Base-by-base conservation (phyloP, 2,113 vertebrate genomes). In the Bambusicola thoracicus region DNA sequence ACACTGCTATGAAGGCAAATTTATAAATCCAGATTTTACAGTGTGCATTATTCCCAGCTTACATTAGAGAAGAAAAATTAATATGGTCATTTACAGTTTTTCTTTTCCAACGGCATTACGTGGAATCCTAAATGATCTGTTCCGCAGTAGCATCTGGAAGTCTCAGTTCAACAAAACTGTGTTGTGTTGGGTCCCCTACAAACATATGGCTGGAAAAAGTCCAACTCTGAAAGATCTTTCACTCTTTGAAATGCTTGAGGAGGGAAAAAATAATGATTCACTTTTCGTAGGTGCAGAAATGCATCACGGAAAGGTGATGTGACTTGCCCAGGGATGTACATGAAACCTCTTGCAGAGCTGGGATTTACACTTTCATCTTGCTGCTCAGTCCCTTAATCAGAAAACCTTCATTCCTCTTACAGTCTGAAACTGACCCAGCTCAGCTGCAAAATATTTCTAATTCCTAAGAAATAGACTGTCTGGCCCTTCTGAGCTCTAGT, bases 241-340 rank as follows among this genome's bases (percentile, higher is more conserved):
- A 61, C 34, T 85, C 55, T 80, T 66, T 81, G 41, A 94, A 90
- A 81, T 40, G 51, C 68, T 92, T 24, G 38, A 85, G 67, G 81
- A 93, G 63, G 20, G 59, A 67, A 74, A 65, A 93, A 96, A 92
- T 80, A 93, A 94, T 87, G 67, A 92, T 76, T 75, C 8, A 0
- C 6, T 77, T 82, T 91, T 56, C 43, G 68, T 85, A 85, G 76
- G 30, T 81, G 68, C 38, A 83, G 81, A 90, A 70, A 77, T 11
- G 20, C 90, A 81, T 77, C 78, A 91, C 68, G 68, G 87, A 77
- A 74, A 85, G 81, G 78, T 92, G 89, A 91, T 72, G 51, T 81
- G 68, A 92, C 75, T 96, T 89, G 93, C 93, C 79, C 85, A 85
- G 76, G 81, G 79, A 74, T 61, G 77, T 67, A 94, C 84, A 89